Conservation (phyloP, 1,140 invertebrate genomes). For the Scaptodrosophila lebanonensis region DNA sequence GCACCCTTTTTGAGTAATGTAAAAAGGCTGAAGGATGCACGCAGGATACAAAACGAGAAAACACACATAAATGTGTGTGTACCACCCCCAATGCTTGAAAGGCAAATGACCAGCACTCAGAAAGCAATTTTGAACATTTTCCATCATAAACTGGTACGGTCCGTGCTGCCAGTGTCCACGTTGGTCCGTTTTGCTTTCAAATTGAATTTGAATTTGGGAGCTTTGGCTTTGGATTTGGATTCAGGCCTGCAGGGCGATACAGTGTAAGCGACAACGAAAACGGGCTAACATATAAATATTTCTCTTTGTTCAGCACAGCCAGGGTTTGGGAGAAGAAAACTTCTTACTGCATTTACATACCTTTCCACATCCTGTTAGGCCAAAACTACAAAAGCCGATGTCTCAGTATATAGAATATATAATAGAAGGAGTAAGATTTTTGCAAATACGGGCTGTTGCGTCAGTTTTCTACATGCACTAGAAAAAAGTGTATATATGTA, state of each 20-base stretch:
- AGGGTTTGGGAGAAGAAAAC: constrained; percentile 33
- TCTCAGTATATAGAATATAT: too few relatives aligned
- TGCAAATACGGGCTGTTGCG: too few relatives aligned
- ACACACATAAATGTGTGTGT: not conserved
- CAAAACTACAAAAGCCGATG: too few relatives aligned
- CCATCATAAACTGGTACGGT: constrained; percentile 60
- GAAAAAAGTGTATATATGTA: too few relatives aligned
- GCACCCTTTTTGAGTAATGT: constrained; percentile 52
- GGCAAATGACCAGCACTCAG: constrained; percentile 18
- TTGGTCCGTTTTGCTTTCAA: constrained; percentile 60
- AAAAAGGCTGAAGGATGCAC: constrained; percentile 43
- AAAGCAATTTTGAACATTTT: constrained; percentile 66
- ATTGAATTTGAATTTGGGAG: constrained; percentile 73
- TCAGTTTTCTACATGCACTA: too few relatives aligned
- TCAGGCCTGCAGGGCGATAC: constrained; percentile 30
- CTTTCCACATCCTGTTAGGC: too few relatives aligned
- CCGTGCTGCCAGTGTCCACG: constrained; percentile 23
- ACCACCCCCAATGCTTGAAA: constrained; percentile 12
- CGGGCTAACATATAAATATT: constrained; percentile 69
- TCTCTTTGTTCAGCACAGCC: constrained; percentile 55
- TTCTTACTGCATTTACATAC: not conserved
- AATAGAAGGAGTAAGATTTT: too few relatives aligned
- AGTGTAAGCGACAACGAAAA: constrained; percentile 22
- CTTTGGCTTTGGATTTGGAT: constrained; percentile 55
- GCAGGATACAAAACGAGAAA: not conserved